phyloP scores from a whole-genome alignment of 2,888 invertebrate species.

The Parapristionchus giblindavisi region DNA sequence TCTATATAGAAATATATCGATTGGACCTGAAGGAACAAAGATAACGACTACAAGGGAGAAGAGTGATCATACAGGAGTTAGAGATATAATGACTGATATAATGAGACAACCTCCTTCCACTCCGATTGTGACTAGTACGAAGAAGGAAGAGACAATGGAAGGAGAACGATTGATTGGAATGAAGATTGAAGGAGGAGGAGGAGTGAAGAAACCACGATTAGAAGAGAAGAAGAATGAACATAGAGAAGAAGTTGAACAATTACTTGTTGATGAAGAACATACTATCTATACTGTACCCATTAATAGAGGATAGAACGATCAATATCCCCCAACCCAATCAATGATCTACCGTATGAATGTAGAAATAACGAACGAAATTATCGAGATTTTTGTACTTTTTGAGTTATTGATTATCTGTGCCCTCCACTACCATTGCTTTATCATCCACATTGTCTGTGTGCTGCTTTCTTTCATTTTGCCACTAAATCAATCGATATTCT shows the following conservation, averaged over 20 bases:
- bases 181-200: slow-evolving; percentile 19
- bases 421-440: no score
- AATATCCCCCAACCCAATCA: not conserved
- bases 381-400: no score
- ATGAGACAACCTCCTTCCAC: slow-evolving; percentile 4
- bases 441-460: no score
- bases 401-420: no score
- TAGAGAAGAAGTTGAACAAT: slow-evolving; percentile 58
- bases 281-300: slow-evolving; percentile 45
- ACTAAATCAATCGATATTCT: no score
- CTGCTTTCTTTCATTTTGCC: no score
- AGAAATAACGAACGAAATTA: slow-evolving; percentile 27
- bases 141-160: not conserved
- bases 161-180: slow-evolving; percentile 12
- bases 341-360: slow-evolving; percentile 7
- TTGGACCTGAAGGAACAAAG: slow-evolving; percentile 29
- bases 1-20: slow-evolving; percentile 22
- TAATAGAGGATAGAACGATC: slow-evolving; percentile 8
- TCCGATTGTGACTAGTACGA: not conserved
- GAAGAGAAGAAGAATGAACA: slow-evolving; percentile 39
- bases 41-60: slow-evolving; percentile 12
- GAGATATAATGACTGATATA: slow-evolving; percentile 24
- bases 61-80: slow-evolving; percentile 30
- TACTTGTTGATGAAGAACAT: slow-evolving; percentile 59
- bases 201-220: slow-evolving; percentile 34